phyloP scores from a whole-genome alignment of 2,113 vertebrate species.

The Apus apus region DNA sequence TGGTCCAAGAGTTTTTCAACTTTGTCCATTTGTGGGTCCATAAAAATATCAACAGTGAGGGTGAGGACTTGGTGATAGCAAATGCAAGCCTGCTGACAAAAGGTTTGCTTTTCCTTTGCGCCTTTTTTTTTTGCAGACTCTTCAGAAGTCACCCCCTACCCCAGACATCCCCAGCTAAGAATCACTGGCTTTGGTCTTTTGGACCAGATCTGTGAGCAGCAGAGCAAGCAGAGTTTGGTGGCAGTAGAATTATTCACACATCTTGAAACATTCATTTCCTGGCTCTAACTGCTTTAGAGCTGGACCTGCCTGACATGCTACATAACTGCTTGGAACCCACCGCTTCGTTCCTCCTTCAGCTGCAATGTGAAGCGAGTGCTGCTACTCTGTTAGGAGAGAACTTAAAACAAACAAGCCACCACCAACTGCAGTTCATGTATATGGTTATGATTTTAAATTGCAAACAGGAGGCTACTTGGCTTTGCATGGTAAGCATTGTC shows the following conservation, averaged over 20 bases:
- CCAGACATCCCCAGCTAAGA: not conserved
- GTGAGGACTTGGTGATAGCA: not conserved
- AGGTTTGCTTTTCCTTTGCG: not conserved
- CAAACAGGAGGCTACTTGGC: constrained; percentile 64
- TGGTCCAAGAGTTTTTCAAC: not conserved
- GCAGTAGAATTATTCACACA: not conserved
- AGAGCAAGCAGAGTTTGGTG: not conserved
- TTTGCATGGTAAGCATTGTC: constrained; percentile 51
- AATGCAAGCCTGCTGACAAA: not conserved
- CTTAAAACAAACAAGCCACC: constrained; percentile 25
- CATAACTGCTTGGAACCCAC: not conserved
- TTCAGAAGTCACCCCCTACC: not conserved
- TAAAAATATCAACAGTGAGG: not conserved
- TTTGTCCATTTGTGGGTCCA: not conserved
- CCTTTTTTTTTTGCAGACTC: not conserved
- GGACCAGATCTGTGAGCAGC: not conserved
- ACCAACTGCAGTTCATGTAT: constrained; percentile 22
- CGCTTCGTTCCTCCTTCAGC: not conserved
- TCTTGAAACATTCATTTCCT: not conserved
- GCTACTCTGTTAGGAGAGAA: not conserved
- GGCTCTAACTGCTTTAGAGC: not conserved
- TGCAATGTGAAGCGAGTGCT: not conserved
- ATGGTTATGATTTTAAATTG: constrained; percentile 52
- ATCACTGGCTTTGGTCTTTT: not conserved
- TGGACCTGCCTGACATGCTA: not conserved